Percentiles rank a stretch among this genome's conserved stretches.
Conservation (phyloP, 2,888 invertebrate species). For the Plagodis dolabraria region DNA sequence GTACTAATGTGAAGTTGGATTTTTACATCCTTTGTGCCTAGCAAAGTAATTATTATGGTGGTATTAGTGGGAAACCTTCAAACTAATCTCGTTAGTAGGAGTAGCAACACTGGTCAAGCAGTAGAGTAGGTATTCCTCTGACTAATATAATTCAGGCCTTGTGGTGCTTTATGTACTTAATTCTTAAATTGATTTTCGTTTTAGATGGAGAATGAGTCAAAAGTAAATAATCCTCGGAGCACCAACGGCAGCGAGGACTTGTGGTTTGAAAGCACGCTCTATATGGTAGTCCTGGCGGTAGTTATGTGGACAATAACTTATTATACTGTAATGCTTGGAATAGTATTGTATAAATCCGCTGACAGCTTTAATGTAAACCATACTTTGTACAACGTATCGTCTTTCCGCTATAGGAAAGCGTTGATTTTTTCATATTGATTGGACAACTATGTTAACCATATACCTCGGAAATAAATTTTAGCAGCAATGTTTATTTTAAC, state of each 20-base stretch:
- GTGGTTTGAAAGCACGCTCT: conserved; percentile 44
- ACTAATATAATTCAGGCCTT: too few relatives aligned
- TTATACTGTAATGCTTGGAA: conserved; percentile 45
- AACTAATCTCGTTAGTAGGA: too few relatives aligned
- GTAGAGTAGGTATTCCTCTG: too few relatives aligned
- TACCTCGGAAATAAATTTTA: too few relatives aligned
- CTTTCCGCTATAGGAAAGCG: conserved; percentile 30
- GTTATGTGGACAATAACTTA: conserved; percentile 56
- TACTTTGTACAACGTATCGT: conserved; percentile 28
- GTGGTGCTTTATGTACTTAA: too few relatives aligned
- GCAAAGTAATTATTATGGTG: too few relatives aligned
- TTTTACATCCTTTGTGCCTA: too few relatives aligned
- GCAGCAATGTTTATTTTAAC: too few relatives aligned
- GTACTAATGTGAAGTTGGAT: too few relatives aligned
- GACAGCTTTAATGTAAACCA: conserved; percentile 11
- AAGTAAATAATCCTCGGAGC: not conserved
- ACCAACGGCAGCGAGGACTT: conserved; percentile 34
- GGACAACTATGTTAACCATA: not conserved
- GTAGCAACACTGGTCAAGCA: too few relatives aligned
- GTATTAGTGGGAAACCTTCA: too few relatives aligned
- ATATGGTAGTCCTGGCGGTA: conserved; percentile 53
- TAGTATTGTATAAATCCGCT: conserved; percentile 44
- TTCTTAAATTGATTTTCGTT: not conserved
- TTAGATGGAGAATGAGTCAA: conserved; percentile 24
- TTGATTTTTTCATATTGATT: conserved; percentile 19